These are phyloP conservation scores for Danio kyathit DNA, from an alignment of 2,797 vertebrate genomes.

Conservation along the genomic window DNA sequence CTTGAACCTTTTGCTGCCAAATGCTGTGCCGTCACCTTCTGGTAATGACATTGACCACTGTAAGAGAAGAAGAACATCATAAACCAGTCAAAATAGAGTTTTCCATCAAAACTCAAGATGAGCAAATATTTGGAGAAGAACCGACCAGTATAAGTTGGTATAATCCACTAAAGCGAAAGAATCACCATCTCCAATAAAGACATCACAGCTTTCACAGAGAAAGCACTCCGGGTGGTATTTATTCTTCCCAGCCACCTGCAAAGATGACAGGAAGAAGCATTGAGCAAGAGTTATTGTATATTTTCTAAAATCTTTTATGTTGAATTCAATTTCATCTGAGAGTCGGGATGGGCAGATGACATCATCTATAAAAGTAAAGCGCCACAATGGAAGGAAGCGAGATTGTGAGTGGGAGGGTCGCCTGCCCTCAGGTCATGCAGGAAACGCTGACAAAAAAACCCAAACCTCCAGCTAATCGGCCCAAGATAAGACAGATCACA, in stretches of 20 bases:
- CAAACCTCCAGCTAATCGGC: neutral
- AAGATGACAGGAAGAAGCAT: neutral
- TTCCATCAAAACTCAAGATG: neutral
- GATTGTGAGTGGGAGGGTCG: slow-evolving; percentile 18
- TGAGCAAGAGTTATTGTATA: neutral
- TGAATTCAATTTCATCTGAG: slow-evolving; percentile 19
- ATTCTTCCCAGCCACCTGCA: slow-evolving; percentile 92
- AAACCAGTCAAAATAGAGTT: neutral
- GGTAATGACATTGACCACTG: slow-evolving; percentile 91
- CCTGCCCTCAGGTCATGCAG: slow-evolving; percentile 18
- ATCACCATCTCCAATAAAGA: slow-evolving; percentile 94
- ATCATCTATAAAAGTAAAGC: slow-evolving; percentile 46
- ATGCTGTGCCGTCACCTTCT: slow-evolving; percentile 77
- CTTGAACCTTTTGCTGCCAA: slow-evolving; percentile 62
- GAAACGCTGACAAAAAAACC: neutral
- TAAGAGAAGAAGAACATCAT: slow-evolving; percentile 11
- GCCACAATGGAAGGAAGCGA: slow-evolving; percentile 51
- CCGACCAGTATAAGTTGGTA: slow-evolving; percentile 91
- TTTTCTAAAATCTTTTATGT: slow-evolving; percentile 11
- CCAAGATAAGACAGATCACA: slow-evolving; percentile 8
- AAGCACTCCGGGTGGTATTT: slow-evolving; percentile 98
- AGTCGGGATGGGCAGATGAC: slow-evolving; percentile 41
- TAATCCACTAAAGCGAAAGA: slow-evolving; percentile 90
- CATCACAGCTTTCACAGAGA: slow-evolving; percentile 86
- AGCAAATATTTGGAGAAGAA: neutral